Base-by-base conservation (phyloP, 2,113 vertebrate species). In the Sylvietta virens region DNA sequence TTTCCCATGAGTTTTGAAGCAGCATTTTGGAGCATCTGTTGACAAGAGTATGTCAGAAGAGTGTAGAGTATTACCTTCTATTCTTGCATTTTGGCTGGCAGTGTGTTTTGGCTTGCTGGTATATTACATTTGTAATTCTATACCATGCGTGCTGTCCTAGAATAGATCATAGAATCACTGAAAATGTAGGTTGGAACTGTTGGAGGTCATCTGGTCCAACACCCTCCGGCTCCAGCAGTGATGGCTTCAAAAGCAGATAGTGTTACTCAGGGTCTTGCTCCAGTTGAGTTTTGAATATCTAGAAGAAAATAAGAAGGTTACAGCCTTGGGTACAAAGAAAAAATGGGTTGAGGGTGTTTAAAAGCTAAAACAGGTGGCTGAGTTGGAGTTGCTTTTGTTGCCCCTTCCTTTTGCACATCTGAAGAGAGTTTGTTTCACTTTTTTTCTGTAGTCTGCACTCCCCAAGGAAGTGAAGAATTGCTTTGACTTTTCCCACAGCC, bases 91-190 rank as follows among this genome's bases (percentile, higher is more conserved):
- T 87, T 96, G 94, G 66, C 85, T 88, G 87, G 48, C 85, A 87
- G 37, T 65, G 23, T 21, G 3, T 80, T 90, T 94, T 92, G 92
- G 76, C 88, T 88, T 88, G 88, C 76, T 77, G 64, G 10, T 83
- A 6, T 37, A 66, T 94, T 92, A 83, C 58, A 42, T 77, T 88
- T 96, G 88, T 88, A 95, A 92, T 72, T 80, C 42, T 94, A 70
- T 90, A 86, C 85, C 7, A 31, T 2, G 23, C 54, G 21, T 82
- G 27, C 48, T 40, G 65, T 95, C 84, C 92, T 95, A 95, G 95
- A 96, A 97, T 90, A 96, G 92, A 87, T 95, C 53, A 48, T 14
- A 81, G 94, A 94, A 91, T 76, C 44, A n/a, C 57, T 93, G 87
- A 87, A 93, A 95, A 90, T 79, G 48, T 76, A 67, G 73, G 19